Base-by-base conservation (phyloP, 2,113 vertebrate species). In the Forbesichthys agassizii region DNA sequence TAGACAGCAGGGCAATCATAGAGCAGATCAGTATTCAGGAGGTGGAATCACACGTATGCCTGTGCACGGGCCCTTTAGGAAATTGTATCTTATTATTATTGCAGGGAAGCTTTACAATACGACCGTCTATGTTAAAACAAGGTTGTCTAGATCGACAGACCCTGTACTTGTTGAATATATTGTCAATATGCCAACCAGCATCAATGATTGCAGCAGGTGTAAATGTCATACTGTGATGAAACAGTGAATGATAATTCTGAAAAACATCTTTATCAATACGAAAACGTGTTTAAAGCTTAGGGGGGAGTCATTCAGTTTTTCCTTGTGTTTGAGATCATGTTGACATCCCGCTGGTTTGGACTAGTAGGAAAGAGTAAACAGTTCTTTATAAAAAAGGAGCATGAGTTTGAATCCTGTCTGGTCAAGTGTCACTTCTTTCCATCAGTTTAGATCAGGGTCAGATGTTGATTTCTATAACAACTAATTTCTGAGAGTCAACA, bases 361-460 rank as follows among this genome's bases (percentile, higher is more conserved):
- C 11, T 11, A n/a, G 53, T 18, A 33, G 73, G 76, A 81, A 18
- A 62, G 57, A 4, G 36, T n/a, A 42, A 78, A 71, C 70, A 69
- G 71, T 73, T 63, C 66, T 75, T 68, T 79, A 74, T 73, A 49
- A 52, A 20, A 71, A 52, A 77, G 84, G 85, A 86, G 68, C 81
- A 71, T 70, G 74, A 8, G 74, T 84, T 83, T 61, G 86, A 89
- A 91, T 88, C 88, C 86, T 42, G 42, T 53, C 66, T 1, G 33
- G 57, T 73, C 77, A 88, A 85, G 81, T 77, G 85, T 85, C 75
- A 78, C 57, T 18, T 9, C 36, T 60, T 56, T 64, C 69, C 49
- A 10, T 16, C 75, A 86, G 75, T 87, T 68, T 68, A 74, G 73
- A 81, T 77, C 42, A 70, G n/a, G 49, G 14, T 56, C 56, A 53